These are phyloP conservation scores for Clarias pachynema DNA, from an alignment of 2,797 vertebrate genomes.

Conservation along the genomic window DNA sequence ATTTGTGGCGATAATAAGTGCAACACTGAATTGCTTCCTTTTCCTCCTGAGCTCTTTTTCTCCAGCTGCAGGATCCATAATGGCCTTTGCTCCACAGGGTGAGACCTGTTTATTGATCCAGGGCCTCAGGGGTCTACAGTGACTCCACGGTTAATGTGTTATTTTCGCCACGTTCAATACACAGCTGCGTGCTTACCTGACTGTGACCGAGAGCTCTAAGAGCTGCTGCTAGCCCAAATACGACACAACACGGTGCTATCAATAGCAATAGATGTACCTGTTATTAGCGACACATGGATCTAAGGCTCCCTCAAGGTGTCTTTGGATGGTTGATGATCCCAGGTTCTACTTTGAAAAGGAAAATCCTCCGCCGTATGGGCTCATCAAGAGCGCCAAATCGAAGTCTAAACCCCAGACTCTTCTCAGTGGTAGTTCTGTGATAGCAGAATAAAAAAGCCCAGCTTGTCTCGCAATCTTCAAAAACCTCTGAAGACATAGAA, in stretches of 20 bases:
- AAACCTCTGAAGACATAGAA: neutral
- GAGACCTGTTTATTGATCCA: slow-evolving; percentile 37
- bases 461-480: neutral
- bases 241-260: neutral
- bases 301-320: neutral
- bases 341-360: neutral
- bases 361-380: neutral
- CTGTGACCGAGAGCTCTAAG: slow-evolving; percentile 17
- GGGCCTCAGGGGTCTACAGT: slow-evolving; percentile 3
- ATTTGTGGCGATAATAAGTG: slow-evolving; percentile 5
- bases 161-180: slow-evolving; percentile 13
- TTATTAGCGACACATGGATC: neutral
- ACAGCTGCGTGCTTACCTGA: slow-evolving; percentile 23
- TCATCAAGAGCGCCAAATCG: neutral
- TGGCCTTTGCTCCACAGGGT: slow-evolving; percentile 7
- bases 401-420: neutral
- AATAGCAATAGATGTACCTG: neutral
- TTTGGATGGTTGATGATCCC: neutral
- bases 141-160: slow-evolving; percentile 23
- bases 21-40: slow-evolving; percentile 17
- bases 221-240: neutral
- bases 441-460: neutral
- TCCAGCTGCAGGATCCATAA: slow-evolving; percentile 15
- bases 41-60: slow-evolving; percentile 24
- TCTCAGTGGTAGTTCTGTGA: neutral